These are phyloP conservation scores for Aphidoletes aphidimyza DNA, from an alignment of 2,888 invertebrate genomes.

Conservation along the genomic window DNA sequence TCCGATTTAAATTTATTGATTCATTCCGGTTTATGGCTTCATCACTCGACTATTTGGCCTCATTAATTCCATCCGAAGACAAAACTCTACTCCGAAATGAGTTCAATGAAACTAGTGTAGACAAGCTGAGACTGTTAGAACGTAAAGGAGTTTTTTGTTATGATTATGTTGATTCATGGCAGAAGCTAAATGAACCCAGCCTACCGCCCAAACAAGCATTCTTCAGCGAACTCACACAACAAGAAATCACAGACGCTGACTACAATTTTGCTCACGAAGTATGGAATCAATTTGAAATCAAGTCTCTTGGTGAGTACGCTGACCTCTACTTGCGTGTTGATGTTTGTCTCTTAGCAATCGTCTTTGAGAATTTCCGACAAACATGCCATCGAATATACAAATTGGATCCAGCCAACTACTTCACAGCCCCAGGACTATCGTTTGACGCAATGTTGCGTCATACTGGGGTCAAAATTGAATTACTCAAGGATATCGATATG, in stretches of 20 bases:
- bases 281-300: slow-evolving; percentile 60
- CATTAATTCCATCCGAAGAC: neutral
- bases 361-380: slow-evolving; percentile 62
- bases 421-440: slow-evolving; percentile 61
- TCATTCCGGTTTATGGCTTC: slow-evolving; percentile 41
- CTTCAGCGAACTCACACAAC: slow-evolving; percentile 58
- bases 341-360: slow-evolving; percentile 60
- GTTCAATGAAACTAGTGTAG: neutral
- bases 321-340: slow-evolving; percentile 61
- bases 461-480: slow-evolving; percentile 60
- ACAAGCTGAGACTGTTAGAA: neutral
- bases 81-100: neutral
- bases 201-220: slow-evolving; percentile 58
- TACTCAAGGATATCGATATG: slow-evolving; percentile 63
- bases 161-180: slow-evolving; percentile 59
- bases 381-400: slow-evolving; percentile 57
- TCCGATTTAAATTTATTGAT: neutral
- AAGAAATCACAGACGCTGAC: slow-evolving; percentile 57
- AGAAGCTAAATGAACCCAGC: slow-evolving; percentile 58
- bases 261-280: slow-evolving; percentile 60
- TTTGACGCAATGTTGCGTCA: slow-evolving; percentile 63
- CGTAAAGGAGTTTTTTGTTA: slow-evolving; percentile 62
- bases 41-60: neutral
- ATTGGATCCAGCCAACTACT: slow-evolving; percentile 62
- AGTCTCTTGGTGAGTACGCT: slow-evolving; percentile 60